A percentile compares a stretch with the other conserved stretches of the same genome.
These are phyloP conservation scores for Danaus chrysippus DNA, from an alignment of 2,888 invertebrate genomes.

Conservation along the genomic window DNA sequence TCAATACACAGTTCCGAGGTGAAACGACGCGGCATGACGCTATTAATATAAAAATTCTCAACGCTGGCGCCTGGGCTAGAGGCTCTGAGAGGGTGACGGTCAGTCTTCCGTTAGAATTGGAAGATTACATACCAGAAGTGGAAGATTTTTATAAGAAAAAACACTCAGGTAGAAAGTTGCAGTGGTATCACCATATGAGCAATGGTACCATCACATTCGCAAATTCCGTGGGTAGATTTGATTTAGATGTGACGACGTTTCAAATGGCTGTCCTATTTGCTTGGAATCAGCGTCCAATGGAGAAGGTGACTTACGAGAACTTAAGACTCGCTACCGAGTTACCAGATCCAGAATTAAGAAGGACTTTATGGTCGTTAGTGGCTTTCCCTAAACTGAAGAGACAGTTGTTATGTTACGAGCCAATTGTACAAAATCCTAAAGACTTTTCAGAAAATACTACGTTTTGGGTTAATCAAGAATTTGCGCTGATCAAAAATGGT, in stretches of 20 bases:
- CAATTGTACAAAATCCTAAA: slow-evolving; percentile 91
- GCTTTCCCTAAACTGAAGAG: slow-evolving; percentile 97
- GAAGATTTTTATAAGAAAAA: slow-evolving; percentile 99
- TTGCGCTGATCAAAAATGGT: slow-evolving; percentile 95
- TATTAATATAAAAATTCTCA: slow-evolving; percentile 98
- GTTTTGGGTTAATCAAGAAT: slow-evolving; percentile 99
- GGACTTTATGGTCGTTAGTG: slow-evolving; percentile 97
- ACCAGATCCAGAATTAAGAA: slow-evolving; percentile 95
- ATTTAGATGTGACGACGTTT: slow-evolving; percentile 99
- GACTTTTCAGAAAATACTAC: slow-evolving; percentile 95
- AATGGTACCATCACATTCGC: slow-evolving; percentile 98
- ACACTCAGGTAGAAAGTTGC: slow-evolving; percentile 97
- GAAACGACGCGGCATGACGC: slow-evolving; percentile 90
- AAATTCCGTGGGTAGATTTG: slow-evolving; percentile 95
- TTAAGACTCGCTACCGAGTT: slow-evolving; percentile 97
- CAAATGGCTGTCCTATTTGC: slow-evolving; percentile 99
- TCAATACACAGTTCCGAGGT: slow-evolving; percentile 94
- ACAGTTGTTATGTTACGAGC: slow-evolving; percentile 91
- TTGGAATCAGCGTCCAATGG: slow-evolving; percentile 97
- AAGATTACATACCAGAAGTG: slow-evolving; percentile 99
- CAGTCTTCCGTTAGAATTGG: slow-evolving; percentile 96
- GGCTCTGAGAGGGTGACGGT: slow-evolving; percentile 97
- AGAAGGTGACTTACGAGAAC: slow-evolving; percentile 97
- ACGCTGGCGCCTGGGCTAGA: slow-evolving; percentile 98
- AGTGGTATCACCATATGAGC: slow-evolving; percentile 99